Evolutionary conservation across 2,113 vertebrate genomes (phyloP).

Genomic region (Condylura cristata): DNA sequence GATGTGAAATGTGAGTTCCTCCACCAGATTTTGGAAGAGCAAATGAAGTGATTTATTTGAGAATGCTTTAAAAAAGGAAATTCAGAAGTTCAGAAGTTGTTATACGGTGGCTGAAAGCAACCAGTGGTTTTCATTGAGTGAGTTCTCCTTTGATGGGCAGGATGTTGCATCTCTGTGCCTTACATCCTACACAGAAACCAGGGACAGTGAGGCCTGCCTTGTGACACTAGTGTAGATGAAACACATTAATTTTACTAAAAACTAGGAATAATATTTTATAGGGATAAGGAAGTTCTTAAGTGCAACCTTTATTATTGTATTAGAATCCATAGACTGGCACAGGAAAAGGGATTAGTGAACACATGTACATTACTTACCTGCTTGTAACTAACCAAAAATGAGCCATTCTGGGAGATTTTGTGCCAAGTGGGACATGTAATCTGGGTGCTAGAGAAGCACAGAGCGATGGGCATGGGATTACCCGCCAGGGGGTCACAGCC

Average conservation of each 20-base stretch:
- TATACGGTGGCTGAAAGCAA: not conserved
- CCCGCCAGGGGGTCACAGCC: not conserved
- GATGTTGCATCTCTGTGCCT: not conserved
- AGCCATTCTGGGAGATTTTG: not conserved
- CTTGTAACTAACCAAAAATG: not conserved
- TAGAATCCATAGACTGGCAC: not conserved
- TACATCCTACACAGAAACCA: not conserved
- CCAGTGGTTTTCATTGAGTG: not conserved
- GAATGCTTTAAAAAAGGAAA: not conserved
- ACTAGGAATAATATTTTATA: not conserved
- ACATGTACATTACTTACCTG: not conserved
- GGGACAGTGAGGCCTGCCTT: not conserved
- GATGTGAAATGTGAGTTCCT: not conserved
- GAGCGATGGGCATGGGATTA: no score
- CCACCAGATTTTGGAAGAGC: not conserved
- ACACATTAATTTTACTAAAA: not conserved
- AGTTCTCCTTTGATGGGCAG: not conserved
- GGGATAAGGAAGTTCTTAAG: not conserved
- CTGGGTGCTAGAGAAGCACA: not conserved
- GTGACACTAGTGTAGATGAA: not conserved
- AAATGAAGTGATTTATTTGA: not conserved
- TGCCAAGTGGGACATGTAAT: not conserved
- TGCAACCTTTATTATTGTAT: not conserved
- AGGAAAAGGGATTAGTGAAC: not conserved
- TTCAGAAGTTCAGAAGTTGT: constrained; percentile 21